Evolutionary conservation across 2,113 vertebrate species (phyloP).

Genomic region (Condylura cristata): DNA sequence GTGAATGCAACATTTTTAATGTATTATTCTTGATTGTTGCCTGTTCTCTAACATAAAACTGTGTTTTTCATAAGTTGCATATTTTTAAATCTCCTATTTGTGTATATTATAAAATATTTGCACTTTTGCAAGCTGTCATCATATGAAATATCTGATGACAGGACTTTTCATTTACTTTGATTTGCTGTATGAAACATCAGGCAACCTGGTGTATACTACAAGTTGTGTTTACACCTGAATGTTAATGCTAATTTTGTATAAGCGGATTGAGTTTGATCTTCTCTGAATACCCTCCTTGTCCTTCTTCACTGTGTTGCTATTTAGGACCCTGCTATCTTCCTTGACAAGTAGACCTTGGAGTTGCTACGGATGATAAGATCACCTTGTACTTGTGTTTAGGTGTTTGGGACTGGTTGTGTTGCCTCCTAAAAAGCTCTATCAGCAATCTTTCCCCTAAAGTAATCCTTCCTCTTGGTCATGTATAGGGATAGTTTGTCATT

Average conservation of each 20-base stretch:
- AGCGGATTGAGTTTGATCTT: constrained; percentile 12
- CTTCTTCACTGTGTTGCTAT: not conserved
- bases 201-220: constrained; percentile 39
- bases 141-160: not conserved
- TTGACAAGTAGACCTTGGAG: not conserved
- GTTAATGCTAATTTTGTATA: constrained; percentile 45
- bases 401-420: not conserved
- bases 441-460: not conserved
- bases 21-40: constrained; percentile 44
- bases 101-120: constrained; percentile 33
- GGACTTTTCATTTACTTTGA: constrained; percentile 30
- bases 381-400: not conserved
- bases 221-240: constrained; percentile 39
- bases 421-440: not conserved
- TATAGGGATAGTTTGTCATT: constrained; percentile 49
- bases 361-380: not conserved
- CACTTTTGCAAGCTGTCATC: not conserved
- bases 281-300: constrained; percentile 10
- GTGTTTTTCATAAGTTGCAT: constrained; percentile 21
- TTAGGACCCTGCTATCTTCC: not conserved
- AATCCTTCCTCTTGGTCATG: not conserved
- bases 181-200: constrained; percentile 18
- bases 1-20: not conserved
- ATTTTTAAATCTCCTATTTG: constrained; percentile 40
- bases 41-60: not conserved